Conservation (phyloP, 2,888 invertebrate species). For the Diadegma fenestrale region DNA sequence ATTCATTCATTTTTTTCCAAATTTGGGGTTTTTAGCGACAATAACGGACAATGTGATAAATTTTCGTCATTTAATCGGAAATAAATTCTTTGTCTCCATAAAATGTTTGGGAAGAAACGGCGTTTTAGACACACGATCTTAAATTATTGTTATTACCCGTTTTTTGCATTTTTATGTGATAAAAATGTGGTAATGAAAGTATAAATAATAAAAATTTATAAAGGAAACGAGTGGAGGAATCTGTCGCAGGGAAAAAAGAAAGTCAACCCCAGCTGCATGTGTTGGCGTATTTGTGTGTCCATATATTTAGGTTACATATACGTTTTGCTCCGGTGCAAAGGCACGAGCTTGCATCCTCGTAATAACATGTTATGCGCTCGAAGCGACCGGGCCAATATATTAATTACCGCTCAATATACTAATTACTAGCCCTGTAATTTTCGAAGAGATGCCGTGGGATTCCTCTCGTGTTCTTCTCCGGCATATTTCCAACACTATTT, state of each 20-base stretch:
- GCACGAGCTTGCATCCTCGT: slow-evolving; percentile 71
- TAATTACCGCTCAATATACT: slow-evolving; percentile 83
- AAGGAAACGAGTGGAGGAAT: slow-evolving; percentile 20
- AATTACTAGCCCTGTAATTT: slow-evolving; percentile 83
- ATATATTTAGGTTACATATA: slow-evolving; percentile 53
- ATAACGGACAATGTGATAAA: too few species aligned
- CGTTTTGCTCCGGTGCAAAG: slow-evolving; percentile 72
- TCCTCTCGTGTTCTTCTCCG: slow-evolving; percentile 46
- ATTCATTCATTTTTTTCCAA: too few species aligned
- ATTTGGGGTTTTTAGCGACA: too few species aligned
- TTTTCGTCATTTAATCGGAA: too few species aligned
- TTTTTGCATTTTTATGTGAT: not conserved
- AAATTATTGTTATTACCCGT: not conserved
- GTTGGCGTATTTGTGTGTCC: slow-evolving; percentile 7
- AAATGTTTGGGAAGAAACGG: too few species aligned
- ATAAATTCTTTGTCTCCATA: too few species aligned
- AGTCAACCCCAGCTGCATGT: slow-evolving; percentile 33
- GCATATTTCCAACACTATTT: not conserved
- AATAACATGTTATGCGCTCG: slow-evolving; percentile 80
- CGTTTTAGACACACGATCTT: too few species aligned
- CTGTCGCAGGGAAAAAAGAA: slow-evolving; percentile 56
- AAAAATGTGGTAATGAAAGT: not conserved
- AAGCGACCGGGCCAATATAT: slow-evolving; percentile 79
- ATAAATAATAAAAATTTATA: not conserved
- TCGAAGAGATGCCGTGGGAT: slow-evolving; percentile 76